A percentile compares a stretch with the other conserved stretches of the same genome.
Conservation (phyloP, 2,888 invertebrate species). For the Ceraclea dissimilis region DNA sequence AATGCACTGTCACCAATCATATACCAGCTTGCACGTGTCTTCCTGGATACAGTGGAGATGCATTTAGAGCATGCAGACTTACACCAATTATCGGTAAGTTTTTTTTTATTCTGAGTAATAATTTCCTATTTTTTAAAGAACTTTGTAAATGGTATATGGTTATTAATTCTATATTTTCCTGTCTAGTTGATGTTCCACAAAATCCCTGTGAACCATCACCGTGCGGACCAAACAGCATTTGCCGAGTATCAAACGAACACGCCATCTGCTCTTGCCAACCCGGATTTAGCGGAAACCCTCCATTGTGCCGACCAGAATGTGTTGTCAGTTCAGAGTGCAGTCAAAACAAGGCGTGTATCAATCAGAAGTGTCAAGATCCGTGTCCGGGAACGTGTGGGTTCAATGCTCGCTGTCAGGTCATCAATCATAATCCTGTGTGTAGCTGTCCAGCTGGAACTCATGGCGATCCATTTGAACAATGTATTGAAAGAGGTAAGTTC, state of each 20-base stretch:
- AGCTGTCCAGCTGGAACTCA: constrained; percentile 59
- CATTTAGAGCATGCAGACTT: constrained; percentile 68
- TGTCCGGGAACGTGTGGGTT: constrained; percentile 70
- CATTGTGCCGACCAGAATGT: constrained; percentile 69
- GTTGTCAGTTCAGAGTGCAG: constrained; percentile 70
- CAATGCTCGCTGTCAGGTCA: constrained; percentile 69
- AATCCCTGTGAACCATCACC: constrained; percentile 71
- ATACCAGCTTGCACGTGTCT: constrained; percentile 75
- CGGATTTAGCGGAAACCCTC: constrained; percentile 65
- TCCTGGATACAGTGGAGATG: constrained; percentile 72
- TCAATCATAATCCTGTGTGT: constrained; percentile 74
- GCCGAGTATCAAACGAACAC: constrained; percentile 59
- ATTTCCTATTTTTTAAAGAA: neutral
- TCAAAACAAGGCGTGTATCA: constrained; percentile 64
- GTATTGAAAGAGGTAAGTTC: constrained; percentile 44
- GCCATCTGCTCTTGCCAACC: constrained; percentile 67
- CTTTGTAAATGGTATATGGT: no score
- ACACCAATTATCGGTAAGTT: constrained; percentile 51
- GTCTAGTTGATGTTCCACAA: constrained; percentile 25
- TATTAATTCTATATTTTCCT: neutral
- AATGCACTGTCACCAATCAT: constrained; percentile 76
- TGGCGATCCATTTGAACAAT: constrained; percentile 73
- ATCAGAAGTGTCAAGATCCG: constrained; percentile 68
- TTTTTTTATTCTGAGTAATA: neutral
- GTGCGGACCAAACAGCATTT: constrained; percentile 70